Evolutionary conservation across 2,797 vertebrate species (phyloP).

Genomic region (Knipowitschia caucasica): DNA sequence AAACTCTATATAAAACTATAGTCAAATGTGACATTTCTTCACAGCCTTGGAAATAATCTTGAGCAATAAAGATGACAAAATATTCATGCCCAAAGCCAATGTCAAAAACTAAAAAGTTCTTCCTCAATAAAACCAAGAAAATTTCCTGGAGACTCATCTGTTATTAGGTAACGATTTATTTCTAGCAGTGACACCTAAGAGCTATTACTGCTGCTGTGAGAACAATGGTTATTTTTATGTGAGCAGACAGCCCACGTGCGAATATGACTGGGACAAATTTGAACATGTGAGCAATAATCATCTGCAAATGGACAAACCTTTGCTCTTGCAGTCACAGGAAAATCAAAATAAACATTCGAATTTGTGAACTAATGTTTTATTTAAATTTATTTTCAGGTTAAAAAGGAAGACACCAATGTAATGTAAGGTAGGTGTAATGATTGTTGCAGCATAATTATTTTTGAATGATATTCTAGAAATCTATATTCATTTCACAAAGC

Average conservation of each 20-base stretch:
- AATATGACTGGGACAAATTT: background rate
- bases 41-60: too few species aligned
- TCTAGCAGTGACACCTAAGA: background rate
- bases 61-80: background rate
- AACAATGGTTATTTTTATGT: background rate
- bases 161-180: background rate
- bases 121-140: background rate
- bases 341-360: too few species aligned
- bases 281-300: background rate
- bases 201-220: background rate
- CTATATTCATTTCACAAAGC: too few species aligned
- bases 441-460: too few species aligned
- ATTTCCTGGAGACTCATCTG: background rate
- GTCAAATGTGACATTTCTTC: too few species aligned
- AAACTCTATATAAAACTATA: too few species aligned
- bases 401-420: too few species aligned
- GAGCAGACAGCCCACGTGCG: background rate
- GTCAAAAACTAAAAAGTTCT: background rate
- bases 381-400: too few species aligned
- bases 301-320: background rate
- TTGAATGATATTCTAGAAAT: too few species aligned
- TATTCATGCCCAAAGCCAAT: background rate
- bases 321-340: background rate
- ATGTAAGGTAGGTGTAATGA: too few species aligned
- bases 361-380: too few species aligned